These are phyloP conservation scores for Nomada ferruginata DNA, from an alignment of 2,888 invertebrate genomes.

Conservation along the genomic window DNA sequence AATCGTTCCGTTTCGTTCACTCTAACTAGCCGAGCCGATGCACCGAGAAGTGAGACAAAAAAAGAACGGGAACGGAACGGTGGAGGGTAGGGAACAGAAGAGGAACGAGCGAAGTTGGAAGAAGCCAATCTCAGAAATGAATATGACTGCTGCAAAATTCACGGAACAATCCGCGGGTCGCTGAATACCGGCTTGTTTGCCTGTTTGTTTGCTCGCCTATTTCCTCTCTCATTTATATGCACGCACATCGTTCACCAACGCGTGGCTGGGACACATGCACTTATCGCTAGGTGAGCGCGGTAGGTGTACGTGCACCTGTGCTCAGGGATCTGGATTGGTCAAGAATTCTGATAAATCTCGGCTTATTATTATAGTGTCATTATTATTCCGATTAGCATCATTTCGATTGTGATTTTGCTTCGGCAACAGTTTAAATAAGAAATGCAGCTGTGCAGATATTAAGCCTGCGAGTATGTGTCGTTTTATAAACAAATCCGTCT, in stretches of 20 bases:
- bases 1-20: conserved; percentile 59
- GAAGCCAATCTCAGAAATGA: conserved; percentile 76
- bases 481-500: too few relatives aligned
- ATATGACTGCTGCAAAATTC: conserved; percentile 77
- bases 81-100: neutral
- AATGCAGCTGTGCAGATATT: too few relatives aligned
- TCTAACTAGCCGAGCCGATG: conserved; percentile 13
- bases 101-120: conserved; percentile 56
- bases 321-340: too few relatives aligned
- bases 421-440: too few relatives aligned
- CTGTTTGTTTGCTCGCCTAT: conserved; percentile 81
- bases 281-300: too few relatives aligned
- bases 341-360: too few relatives aligned
- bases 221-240: conserved; percentile 80
- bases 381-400: too few relatives aligned
- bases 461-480: too few relatives aligned
- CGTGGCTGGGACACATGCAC: neutral
- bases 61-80: neutral
- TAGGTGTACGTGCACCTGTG: too few relatives aligned
- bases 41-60: conserved; percentile 4
- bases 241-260: conserved; percentile 64
- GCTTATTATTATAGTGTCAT: too few relatives aligned
- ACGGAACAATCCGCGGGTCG: conserved; percentile 71
- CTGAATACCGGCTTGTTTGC: conserved; percentile 75
- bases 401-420: too few relatives aligned